Evolutionary conservation across 2,797 vertebrate species (phyloP), one percentile per base, ranked within the genome.

Genomic region (Neolamprologus multifasciatus): DNA sequence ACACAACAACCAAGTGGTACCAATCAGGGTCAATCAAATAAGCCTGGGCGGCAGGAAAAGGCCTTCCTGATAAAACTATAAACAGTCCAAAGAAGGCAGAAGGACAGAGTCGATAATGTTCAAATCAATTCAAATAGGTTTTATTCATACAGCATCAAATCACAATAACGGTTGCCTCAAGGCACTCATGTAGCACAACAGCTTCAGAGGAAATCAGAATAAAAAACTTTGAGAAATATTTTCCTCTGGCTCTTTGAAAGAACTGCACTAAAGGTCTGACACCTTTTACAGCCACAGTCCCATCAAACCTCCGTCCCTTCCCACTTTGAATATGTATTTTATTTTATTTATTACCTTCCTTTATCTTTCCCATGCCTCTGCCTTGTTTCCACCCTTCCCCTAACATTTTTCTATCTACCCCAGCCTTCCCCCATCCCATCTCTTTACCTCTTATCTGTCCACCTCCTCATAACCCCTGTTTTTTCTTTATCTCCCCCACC

Each of bases 391-490:
- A 74, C 69, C 40, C 14, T 45, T 45, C 40, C 23, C 43, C 16
- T 74, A 48, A 74, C 23, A 12, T 12, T 74, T 48, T 74, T 74
- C 23, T 48, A 12, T 74, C 43, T 74, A 29, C 9, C 9, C 23
- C 23, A 48, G 9, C 43, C 69, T 74, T 74, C 23, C 17, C 10
- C 17, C 6, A 67, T 12, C 16, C 43, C 43, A 12, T 3, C 16
- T 48, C 23, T 48, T 74, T 48, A 31, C 23, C 69, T 48, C 40
- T 29, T 74, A 48, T 48, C 43, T 74, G 43, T 74, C 43, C 69
- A 74, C 23, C 16, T 45, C 23, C 43, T 48, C 23, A 29, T 29
- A 74, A 29, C 40, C 43, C 2, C 17, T 17, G 16, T 29, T 74
- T 11, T 48, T 5, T 29, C 43, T 48, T 48, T 11, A 29, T 12